A percentile compares a stretch with the other conserved stretches of the same genome.
Evolutionary conservation across 2,113 vertebrate species (phyloP).

Genomic region (Glaucomys volans): DNA sequence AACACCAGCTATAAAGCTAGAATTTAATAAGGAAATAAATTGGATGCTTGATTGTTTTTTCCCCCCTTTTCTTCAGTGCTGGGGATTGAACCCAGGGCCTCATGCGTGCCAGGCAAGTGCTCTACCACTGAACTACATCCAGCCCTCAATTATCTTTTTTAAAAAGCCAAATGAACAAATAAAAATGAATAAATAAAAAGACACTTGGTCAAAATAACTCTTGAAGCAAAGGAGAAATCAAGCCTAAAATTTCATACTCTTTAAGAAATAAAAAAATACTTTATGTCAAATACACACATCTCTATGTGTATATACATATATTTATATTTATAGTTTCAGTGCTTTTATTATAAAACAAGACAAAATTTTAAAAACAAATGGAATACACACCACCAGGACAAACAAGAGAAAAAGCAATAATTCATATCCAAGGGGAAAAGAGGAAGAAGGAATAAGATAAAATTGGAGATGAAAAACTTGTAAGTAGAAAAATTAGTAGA

Average conservation of each 20-base stretch:
- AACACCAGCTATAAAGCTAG: not conserved
- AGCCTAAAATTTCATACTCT: not conserved
- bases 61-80: not conserved
- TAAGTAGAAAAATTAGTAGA: not conserved
- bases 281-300: not conserved
- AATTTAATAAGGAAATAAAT: not conserved
- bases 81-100: too few relatives aligned
- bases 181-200: conserved; percentile 10
- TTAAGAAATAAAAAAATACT: not conserved
- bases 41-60: not conserved
- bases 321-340: not conserved
- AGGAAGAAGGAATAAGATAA: not conserved
- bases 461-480: not conserved
- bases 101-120: too few relatives aligned
- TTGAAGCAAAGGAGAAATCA: not conserved
- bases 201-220: not conserved
- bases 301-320: not conserved
- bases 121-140: too few relatives aligned
- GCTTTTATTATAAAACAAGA: not conserved
- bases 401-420: not conserved
- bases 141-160: not conserved
- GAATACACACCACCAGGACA: not conserved
- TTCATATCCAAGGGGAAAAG: not conserved
- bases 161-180: not conserved
- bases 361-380: not conserved